Evolutionary conservation across 2,797 vertebrate genomes (phyloP), one percentile per base, ranked within the genome.

Genomic region (Urosaurus nigricauda): DNA sequence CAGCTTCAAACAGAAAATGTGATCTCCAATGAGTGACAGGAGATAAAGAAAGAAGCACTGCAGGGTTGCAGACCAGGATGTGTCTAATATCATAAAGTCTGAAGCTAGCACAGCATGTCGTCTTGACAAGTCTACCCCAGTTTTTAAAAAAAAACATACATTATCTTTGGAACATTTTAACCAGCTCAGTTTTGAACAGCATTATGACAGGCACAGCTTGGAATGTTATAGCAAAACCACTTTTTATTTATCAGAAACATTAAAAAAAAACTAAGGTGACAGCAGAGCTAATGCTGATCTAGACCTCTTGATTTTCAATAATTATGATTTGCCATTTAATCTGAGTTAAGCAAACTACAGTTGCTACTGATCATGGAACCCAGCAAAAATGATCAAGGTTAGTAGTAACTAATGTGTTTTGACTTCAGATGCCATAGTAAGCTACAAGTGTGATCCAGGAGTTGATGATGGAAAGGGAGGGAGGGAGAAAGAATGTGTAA

Each of bases 151-250:
- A 75, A 47, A 26, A 12, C 3, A 47, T n/a, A 53, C n/a, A 68
- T 47, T 65, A 24, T 70, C n/a, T 86, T 79, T 68, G n/a, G 47
- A 79, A 79, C 32, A n/a, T 70, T 79, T 79, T 79, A 79, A 79
- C 47, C 43, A 71, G 7, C 21, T 29, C 21, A 26, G 7, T 37
- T 87, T 70, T 83, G 43, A 79, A 56, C 29, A 79, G 0, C n/a
- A 37, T 24, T 32, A 77, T n/a, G 56, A 85, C n/a, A 32, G 40
- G 12, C 37, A 56, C 16, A 21, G 51, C 26, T 29, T 6, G 26
- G 83, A 24, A 60, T 77, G 56, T 26, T 53, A 58, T 63, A 5
- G 4, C 40, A 32, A 85, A 77, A 63, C n/a, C 65, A 65, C 12
- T 1, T 71, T 70, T 84, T 84, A 21, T 11, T 32, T 14, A 43